Evolutionary conservation across 2,888 invertebrate genomes (phyloP).

Genomic region (Tenthredo mesomela): DNA sequence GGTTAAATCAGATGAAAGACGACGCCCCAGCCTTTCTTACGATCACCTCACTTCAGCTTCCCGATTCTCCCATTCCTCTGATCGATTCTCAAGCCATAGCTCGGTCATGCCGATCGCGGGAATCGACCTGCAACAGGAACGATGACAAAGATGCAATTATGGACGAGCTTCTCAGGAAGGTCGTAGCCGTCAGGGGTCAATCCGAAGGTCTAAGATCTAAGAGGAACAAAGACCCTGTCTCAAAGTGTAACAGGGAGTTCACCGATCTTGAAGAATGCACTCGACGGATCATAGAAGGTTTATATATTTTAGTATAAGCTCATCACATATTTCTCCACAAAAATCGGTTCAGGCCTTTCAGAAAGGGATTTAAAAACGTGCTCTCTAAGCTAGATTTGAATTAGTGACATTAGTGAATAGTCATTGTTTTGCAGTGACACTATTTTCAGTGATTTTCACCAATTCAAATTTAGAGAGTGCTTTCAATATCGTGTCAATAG

Average conservation of each 20-base stretch:
- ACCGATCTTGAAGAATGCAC: constrained; percentile 68
- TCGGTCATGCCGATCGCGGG: constrained; percentile 60
- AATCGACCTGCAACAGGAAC: constrained; percentile 50
- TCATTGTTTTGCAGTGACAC: no score
- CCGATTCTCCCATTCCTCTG: constrained; percentile 72
- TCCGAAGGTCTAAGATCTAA: constrained; percentile 57
- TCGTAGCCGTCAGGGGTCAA: constrained; percentile 60
- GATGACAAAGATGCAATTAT: constrained; percentile 65
- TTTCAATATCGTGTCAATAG: no score
- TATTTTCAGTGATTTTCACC: no score
- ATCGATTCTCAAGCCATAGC: constrained; percentile 71
- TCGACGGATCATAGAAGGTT: constrained; percentile 68
- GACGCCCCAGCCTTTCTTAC: constrained; percentile 72
- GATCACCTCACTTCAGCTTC: constrained; percentile 72
- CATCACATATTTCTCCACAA: background rate
- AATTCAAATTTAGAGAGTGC: no score
- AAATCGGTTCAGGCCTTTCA: background rate
- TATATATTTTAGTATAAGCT: constrained; percentile 21
- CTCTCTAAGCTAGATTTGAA: no score
- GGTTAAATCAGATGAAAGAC: constrained; percentile 62
- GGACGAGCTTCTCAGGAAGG: constrained; percentile 67
- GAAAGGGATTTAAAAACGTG: no score
- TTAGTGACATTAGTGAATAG: no score
- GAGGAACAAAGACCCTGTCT: constrained; percentile 44
- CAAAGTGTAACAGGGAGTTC: constrained; percentile 56